A percentile compares a stretch with the other conserved stretches of the same genome.
phyloP scores from a whole-genome alignment of 2,113 vertebrate species.

The Melospiza georgiana region DNA sequence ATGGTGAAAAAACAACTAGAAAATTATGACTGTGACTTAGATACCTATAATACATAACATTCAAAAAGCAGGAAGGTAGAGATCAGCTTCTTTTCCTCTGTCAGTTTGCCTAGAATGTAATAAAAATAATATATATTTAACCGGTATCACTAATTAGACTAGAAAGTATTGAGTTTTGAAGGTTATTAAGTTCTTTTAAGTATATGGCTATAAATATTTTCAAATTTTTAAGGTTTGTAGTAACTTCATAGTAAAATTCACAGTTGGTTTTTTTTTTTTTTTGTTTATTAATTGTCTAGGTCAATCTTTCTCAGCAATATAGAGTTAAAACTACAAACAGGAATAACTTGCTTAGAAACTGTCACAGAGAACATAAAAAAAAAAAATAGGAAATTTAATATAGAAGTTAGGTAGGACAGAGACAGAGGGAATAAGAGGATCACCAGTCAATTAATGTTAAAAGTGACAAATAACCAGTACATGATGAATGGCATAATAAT shows the following conservation, averaged over 20 bases:
- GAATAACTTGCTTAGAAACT: background rate
- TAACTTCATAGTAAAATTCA: background rate
- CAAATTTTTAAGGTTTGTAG: background rate
- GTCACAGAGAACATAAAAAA: background rate
- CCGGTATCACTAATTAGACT: rapidly evolving
- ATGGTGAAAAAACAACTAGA: background rate
- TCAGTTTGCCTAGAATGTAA: background rate
- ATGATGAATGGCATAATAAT: background rate
- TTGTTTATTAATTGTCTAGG: background rate
- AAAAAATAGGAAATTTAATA: background rate
- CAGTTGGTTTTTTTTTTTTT: background rate
- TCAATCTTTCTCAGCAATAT: background rate
- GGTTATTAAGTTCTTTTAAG: background rate
- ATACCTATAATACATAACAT: background rate
- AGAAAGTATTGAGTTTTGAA: background rate
- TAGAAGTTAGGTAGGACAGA: background rate
- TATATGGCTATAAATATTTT: background rate
- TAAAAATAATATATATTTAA: background rate
- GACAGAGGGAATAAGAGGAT: background rate
- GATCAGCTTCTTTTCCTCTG: background rate
- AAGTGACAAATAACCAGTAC: background rate
- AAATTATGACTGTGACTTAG: background rate
- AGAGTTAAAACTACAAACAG: background rate
- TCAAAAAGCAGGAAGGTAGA: background rate
- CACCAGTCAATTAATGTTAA: background rate